Evolutionary conservation across 2,797 vertebrate species (phyloP).

Genomic region (Synanceia verrucosa): DNA sequence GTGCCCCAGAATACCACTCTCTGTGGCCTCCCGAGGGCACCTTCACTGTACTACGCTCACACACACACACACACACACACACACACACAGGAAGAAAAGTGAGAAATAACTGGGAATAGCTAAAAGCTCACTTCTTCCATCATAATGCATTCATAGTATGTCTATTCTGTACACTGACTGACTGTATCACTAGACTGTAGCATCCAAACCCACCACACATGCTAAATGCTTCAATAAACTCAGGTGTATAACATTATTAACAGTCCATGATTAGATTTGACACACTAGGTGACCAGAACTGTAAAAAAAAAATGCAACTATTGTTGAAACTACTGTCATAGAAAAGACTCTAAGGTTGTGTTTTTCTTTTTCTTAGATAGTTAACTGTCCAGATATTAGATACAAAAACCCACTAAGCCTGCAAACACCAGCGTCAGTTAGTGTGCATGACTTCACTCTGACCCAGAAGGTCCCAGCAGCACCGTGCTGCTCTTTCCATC

Average conservation of each 20-base stretch:
- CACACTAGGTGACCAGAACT: background rate
- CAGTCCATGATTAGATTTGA: background rate
- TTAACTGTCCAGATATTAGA: background rate
- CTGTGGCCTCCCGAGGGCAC: constrained; percentile 52
- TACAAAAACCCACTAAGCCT: constrained; percentile 17
- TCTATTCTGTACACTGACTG: background rate
- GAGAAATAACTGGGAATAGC: constrained; percentile 13
- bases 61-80: constrained; percentile 8
- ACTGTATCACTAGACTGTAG: background rate
- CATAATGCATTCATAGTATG: background rate
- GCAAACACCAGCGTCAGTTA: background rate
- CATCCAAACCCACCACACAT: background rate
- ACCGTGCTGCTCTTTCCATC: constrained; percentile 7
- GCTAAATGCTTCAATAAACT: background rate
- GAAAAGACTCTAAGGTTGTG: constrained; percentile 34
- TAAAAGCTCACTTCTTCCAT: constrained; percentile 1
- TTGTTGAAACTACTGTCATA: constrained; percentile 16
- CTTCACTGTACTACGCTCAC: constrained; percentile 34
- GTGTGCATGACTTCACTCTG: constrained; percentile 41
- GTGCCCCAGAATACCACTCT: constrained; percentile 61
- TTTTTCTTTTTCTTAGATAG: constrained; percentile 14
- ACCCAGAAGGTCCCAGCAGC: background rate
- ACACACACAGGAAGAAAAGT: constrained; percentile 14
- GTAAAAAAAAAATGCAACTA: background rate
- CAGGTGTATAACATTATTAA: background rate